Evolutionary conservation across 1,140 invertebrate genomes (phyloP), one percentile per base, ranked within the genome.

Genomic region (Ceratoteleas bidentatus): DNA sequence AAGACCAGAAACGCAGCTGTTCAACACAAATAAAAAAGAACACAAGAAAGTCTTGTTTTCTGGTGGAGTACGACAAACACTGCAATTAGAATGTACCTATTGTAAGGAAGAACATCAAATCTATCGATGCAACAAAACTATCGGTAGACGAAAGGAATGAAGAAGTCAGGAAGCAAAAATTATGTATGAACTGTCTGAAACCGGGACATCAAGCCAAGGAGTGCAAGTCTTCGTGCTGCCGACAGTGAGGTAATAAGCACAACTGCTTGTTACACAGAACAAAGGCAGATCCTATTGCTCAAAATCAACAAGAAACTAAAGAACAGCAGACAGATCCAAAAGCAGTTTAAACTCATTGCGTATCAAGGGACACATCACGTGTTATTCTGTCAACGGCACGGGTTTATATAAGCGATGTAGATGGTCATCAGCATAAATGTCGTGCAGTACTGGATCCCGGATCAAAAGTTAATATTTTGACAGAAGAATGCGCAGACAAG

Each of bases 141-240:
- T 53, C 50, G 15, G 10, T 11, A 10, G 8, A 33, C n/a, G 16
- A 7, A 33, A 53, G 50, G 11, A 33, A 32, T 10, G 50, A 53
- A 7, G 50, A 53, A 53, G 24, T 11, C 0, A 53, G 50, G 11
- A 53, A 33, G 33, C 7, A 5, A 13, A 36, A 14, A 45, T 45
- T 45, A 13, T 54, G 53, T 14, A n/a, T 54, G 8, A 54, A 54
- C 33, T 54, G 53, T 13, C 33, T 54, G 33, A 34, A 36, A 24
- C 6, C 6, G 7, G 53, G 53, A 13, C 53, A 54, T 36, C 14
- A 9, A 6, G 32, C 33, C 4, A 54, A 36, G 9, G 53, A 54
- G 0, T 54, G 53, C 33, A 54, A 14, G 11, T 5, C 2, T 2
- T 54, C 53, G 9, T 13, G 0, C 2, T 54, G 53, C 14, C 53